Evolutionary conservation across 2,113 vertebrate species (phyloP), one percentile per base, ranked within the genome.

Genomic region (Tapirus terrestris): DNA sequence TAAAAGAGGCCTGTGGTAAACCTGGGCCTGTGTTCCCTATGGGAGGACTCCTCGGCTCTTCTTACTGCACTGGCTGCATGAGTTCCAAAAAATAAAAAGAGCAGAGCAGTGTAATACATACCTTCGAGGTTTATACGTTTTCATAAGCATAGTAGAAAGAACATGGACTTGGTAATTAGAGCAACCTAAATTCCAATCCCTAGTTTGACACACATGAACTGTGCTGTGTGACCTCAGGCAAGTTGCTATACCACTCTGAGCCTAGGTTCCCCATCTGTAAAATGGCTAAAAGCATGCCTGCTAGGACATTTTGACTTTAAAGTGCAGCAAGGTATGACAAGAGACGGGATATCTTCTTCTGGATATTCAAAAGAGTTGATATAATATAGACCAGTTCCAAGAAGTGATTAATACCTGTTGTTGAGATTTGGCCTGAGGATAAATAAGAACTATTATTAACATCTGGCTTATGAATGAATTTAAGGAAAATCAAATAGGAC

Each of bases 401-500:
- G 58, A 84, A 33, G 4, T 43, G 36, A 80, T 72, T 70, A 53
- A 82, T 56, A 72, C 3, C 61, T 67, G 8, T 33, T 91, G 20
- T 48, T 94, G 79, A 94, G 21, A 92, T 77, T 95, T 89, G 81
- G 20, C 33, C 36, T 89, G 61, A 82, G 25, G 51, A 75, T 70
- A 89, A 89, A 82, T 60, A 73, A 70, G 14, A 95, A 65, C 39
- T 96, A 18, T 89, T 81, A 43, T 92, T 89, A 83, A 48, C 51
- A 97, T 67, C 27, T 86, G 43, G 39, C 31, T 77, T 92, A 84
- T 84, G 21, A 96, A 73, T 92, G 94, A 43, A 67, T 92, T 77
- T 88, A 86, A 92, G 65, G 39, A 76, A 97, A 89, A 81, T 83
- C 9, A 86, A 77, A 51, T 17, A 81, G 2, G 9, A 51, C 53